A percentile compares a stretch with the other conserved stretches of the same genome.
Conservation (phyloP, 2,113 vertebrate species). For the Paratilapia polleni region DNA sequence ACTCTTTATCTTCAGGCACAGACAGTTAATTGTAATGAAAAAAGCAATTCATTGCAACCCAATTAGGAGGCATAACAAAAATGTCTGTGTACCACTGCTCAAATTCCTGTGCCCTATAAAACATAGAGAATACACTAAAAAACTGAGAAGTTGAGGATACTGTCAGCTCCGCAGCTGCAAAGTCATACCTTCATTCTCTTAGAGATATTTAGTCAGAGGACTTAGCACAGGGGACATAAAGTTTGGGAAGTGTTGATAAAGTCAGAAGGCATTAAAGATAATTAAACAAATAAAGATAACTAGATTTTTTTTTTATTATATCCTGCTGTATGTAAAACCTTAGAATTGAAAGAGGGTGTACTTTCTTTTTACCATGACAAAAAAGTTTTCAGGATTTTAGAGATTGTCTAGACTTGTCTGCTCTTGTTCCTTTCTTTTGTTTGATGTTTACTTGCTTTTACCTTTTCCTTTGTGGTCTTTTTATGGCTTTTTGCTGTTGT, state of each 20-base stretch:
- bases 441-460: neutral
- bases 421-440: neutral
- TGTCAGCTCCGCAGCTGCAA: no score
- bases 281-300: no score
- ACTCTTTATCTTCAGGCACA: neutral
- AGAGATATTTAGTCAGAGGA: no score
- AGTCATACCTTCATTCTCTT: no score
- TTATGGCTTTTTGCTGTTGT: neutral
- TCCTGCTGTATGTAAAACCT: neutral
- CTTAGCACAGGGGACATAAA: no score
- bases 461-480: neutral
- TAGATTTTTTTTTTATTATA: no score
- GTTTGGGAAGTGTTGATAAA: no score
- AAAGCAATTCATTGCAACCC: neutral
- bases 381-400: neutral
- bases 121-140: neutral
- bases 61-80: neutral
- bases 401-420: neutral
- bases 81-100: no score
- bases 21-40: neutral
- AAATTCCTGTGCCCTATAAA: neutral
- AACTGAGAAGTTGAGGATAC: neutral
- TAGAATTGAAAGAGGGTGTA: neutral
- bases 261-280: no score
- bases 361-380: neutral